Percentiles rank a stretch among this genome's conserved stretches.
phyloP scores from a whole-genome alignment of 2,797 vertebrate genomes.

The Benthosema pterotum region DNA sequence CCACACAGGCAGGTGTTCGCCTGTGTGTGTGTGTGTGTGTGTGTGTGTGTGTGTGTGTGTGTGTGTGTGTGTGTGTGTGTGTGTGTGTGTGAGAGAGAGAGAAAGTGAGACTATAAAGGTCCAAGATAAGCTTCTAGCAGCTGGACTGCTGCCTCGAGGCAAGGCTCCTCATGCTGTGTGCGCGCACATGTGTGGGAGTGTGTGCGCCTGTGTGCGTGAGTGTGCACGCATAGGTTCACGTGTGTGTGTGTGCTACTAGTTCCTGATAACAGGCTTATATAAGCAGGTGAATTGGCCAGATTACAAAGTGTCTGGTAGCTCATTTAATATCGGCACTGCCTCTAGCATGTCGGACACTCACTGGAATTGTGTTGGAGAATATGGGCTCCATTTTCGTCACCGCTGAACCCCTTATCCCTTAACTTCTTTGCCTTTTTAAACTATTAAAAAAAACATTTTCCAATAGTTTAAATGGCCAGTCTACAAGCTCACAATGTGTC shows the following conservation, averaged over 20 bases:
- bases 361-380: not conserved
- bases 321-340: constrained; percentile 48
- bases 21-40: not conserved
- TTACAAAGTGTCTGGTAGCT: constrained; percentile 53
- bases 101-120: too few species aligned
- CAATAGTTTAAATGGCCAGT: too few species aligned
- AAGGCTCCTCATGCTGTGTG: constrained; percentile 16
- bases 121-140: constrained; percentile 38
- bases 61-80: constrained; percentile 8
- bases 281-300: constrained; percentile 55
- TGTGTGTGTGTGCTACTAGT: constrained; percentile 19
- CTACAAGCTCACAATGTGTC: too few species aligned
- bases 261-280: constrained; percentile 62
- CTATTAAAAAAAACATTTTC: too few species aligned
- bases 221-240: too few species aligned
- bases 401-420: too few species aligned
- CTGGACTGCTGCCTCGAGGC: too few species aligned
- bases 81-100: not conserved
- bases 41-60: constrained; percentile 9
- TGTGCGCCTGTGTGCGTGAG: constrained; percentile 16
- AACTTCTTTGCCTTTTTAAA: too few species aligned
- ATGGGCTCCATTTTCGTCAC: too few species aligned
- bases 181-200: constrained; percentile 29
- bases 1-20: too few species aligned
- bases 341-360: constrained; percentile 1